Percentiles rank a stretch among this genome's conserved stretches.
Conservation (phyloP, 2,888 invertebrate genomes). For the Acanthococcus lagerstroemiae region DNA sequence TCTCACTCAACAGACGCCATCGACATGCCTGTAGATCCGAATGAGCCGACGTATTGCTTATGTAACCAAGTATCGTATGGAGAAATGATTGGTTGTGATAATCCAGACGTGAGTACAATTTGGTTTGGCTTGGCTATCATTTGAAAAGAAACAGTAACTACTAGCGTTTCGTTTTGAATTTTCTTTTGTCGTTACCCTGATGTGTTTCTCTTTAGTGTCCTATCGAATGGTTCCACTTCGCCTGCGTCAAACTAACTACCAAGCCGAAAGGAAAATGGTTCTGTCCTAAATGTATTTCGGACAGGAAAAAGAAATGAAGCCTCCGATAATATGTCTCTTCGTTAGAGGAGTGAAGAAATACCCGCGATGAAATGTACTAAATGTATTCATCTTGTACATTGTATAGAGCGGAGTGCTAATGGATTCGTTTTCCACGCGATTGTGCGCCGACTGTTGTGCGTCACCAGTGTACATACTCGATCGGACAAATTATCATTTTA, state of each 20-base stretch:
- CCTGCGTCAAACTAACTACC: conserved; percentile 78
- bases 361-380: too few species aligned
- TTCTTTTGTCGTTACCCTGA: conserved; percentile 15
- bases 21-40: conserved; percentile 90
- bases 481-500: too few species aligned
- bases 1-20: conserved; percentile 82
- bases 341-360: too few species aligned
- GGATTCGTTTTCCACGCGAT: too few species aligned
- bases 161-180: too few species aligned
- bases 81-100: conserved; percentile 96
- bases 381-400: too few species aligned
- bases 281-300: conserved; percentile 82
- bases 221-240: conserved; percentile 95
- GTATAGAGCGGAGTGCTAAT: too few species aligned
- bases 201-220: conserved; percentile 43
- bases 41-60: conserved; percentile 95
- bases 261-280: conserved; percentile 85
- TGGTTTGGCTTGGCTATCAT: not conserved
- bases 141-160: not conserved
- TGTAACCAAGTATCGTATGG: conserved; percentile 96
- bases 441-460: too few species aligned
- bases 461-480: too few species aligned
- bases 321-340: too few species aligned
- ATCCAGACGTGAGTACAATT: conserved; percentile 65
- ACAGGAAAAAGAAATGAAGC: conserved; percentile 66